A percentile compares a stretch with the other conserved stretches of the same genome.
These are phyloP conservation scores for Parnassius smintheus DNA, from an alignment of 2,888 invertebrate genomes.

Conservation along the genomic window DNA sequence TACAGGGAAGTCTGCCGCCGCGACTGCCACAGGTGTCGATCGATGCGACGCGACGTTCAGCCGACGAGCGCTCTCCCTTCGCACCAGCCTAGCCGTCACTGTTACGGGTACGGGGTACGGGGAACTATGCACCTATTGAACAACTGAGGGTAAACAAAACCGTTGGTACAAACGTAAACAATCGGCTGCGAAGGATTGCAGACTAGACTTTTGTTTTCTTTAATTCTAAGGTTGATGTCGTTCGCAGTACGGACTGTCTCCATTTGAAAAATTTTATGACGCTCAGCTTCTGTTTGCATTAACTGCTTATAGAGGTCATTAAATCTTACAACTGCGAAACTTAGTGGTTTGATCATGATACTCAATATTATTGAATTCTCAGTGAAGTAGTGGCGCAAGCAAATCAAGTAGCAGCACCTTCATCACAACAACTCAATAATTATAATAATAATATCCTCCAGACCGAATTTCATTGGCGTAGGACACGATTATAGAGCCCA, in stretches of 20 bases:
- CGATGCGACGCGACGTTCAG: slow-evolving; percentile 67
- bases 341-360: too few species aligned
- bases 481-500: too few species aligned
- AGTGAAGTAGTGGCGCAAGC: too few species aligned
- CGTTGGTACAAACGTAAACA: neutral
- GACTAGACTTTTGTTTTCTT: slow-evolving; percentile 1
- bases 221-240: neutral
- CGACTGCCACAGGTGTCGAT: slow-evolving; percentile 68
- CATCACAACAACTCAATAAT: too few species aligned
- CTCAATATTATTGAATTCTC: too few species aligned
- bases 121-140: slow-evolving; percentile 4
- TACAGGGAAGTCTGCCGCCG: slow-evolving; percentile 47
- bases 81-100: slow-evolving; percentile 32
- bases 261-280: neutral
- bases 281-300: neutral
- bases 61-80: slow-evolving; percentile 32
- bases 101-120: slow-evolving; percentile 6
- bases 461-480: too few species aligned
- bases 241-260: neutral
- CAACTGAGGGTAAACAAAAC: slow-evolving; percentile 1
- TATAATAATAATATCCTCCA: too few species aligned
- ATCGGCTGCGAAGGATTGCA: neutral
- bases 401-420: too few species aligned
- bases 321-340: neutral
- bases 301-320: neutral